Base-by-base conservation (phyloP, 2,797 vertebrate species). In the Telmatherina bonti region DNA sequence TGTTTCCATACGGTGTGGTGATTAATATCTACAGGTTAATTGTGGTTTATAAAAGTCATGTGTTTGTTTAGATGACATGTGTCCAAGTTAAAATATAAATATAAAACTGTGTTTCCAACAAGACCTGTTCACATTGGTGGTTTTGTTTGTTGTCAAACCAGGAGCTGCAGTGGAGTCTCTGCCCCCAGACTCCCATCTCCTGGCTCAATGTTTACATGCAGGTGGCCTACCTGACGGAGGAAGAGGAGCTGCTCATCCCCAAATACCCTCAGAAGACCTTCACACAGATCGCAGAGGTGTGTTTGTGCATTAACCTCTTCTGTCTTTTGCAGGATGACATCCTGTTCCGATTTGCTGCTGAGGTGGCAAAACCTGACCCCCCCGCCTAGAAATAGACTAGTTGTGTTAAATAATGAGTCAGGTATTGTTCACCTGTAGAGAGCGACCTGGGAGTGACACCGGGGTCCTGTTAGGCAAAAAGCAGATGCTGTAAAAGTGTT, bases 161-260 rank as follows among this genome's bases (percentile, higher is more conserved):
- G 98, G 96, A 96, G 84, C 95, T 99, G 67, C 95, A 97, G 2
- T 99, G 98, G 98, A 95, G 92, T 62, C 91, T 99, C 65, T 96
- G 95, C 67, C 98, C 98, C 2, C 89, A 98, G 91, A 99, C 97
- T 9, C 91, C 96, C 18, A 93, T 99, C 80, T 97, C 97, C 54
- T 99, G 98, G 98, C 93, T 99, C 63, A 99, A 96, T 12, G 92
- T 98, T 64, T 99, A 98, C 94, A 94, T 99, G 96, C 98, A 99
- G 92, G 95, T 99, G 81, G 97, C 97, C 0, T 98, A 98, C 86
- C 93, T 97, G 82, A 96, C 93, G 10, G 91, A 94, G 85, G 57
- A 87, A 6, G 72, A 94, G 71, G 89, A 96, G 83, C 93, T 98
- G 72, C 94, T 99, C 54, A 81, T 96, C 66, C 96, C 96, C 16